phyloP scores from a whole-genome alignment of 2,888 invertebrate genomes.

The Hartigia nigra region DNA sequence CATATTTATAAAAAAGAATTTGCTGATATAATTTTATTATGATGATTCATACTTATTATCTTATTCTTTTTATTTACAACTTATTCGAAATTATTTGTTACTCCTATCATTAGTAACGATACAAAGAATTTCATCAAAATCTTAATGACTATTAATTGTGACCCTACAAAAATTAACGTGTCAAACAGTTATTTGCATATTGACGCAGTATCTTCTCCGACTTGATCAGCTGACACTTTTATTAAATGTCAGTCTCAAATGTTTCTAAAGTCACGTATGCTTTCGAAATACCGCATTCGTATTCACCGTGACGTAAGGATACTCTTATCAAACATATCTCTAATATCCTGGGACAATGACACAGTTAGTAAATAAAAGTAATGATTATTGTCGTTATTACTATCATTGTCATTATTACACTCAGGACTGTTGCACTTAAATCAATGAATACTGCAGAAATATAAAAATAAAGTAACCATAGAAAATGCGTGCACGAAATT shows the following conservation, averaged over 20 bases:
- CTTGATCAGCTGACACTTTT: background rate
- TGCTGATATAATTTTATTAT: background rate
- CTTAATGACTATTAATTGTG: background rate
- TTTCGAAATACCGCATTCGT: background rate
- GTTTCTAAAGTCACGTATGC: background rate
- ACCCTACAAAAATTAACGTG: background rate
- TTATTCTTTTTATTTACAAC: background rate
- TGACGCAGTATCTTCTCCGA: background rate
- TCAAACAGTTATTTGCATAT: background rate
- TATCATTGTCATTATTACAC: background rate
- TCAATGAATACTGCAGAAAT: background rate
- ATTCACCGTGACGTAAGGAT: constrained; percentile 19
- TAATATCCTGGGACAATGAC: constrained; percentile 24
- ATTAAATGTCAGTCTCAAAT: background rate
- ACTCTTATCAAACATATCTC: constrained; percentile 28
- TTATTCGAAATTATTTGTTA: background rate
- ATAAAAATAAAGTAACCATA: background rate
- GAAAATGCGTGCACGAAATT: background rate
- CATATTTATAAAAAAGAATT: background rate
- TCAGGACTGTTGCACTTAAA: background rate
- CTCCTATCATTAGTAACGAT: background rate
- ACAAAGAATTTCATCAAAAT: background rate
- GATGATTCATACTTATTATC: background rate
- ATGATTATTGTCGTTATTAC: constrained; percentile 12
- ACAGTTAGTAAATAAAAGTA: constrained; percentile 6